Conservation (phyloP, 2,797 vertebrate genomes). For the Hafferia zeledoni region DNA sequence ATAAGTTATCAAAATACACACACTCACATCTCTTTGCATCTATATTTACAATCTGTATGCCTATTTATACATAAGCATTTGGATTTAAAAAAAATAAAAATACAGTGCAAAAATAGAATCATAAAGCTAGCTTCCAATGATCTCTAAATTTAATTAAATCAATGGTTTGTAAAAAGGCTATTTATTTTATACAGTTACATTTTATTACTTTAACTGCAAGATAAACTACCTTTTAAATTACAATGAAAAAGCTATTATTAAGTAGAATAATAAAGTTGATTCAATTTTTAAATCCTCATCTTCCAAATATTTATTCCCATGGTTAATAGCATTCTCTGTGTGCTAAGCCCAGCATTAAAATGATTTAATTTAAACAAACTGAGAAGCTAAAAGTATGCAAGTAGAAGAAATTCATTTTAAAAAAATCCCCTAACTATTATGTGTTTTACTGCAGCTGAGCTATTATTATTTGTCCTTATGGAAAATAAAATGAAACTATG, state of each 20-base stretch:
- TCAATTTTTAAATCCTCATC: conserved; percentile 37
- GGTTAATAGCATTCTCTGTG: neutral
- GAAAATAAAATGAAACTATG: neutral
- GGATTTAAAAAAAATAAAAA: neutral
- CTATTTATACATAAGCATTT: neutral
- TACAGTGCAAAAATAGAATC: neutral
- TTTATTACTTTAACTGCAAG: conserved; percentile 46
- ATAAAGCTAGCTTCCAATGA: neutral
- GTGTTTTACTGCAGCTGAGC: neutral
- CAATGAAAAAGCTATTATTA: conserved; percentile 47
- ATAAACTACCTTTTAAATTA: conserved; percentile 57
- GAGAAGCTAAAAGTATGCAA: neutral
- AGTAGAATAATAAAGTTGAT: neutral
- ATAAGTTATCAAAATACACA: neutral
- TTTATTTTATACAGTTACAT: conserved; percentile 22
- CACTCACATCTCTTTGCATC: neutral
- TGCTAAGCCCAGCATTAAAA: conserved; percentile 40
- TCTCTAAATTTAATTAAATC: conserved; percentile 38
- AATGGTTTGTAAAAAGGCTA: conserved; percentile 10
- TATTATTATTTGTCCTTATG: neutral
- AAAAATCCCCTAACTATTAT: neutral
- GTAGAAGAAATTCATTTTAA: neutral
- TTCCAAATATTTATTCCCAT: conserved; percentile 54
- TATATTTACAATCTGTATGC: neutral
- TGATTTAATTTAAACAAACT: conserved; percentile 30